Percentiles rank a stretch among this genome's conserved stretches.
Evolutionary conservation across 2,888 invertebrate genomes (phyloP).

Genomic region (Chloromyia formosa): DNA sequence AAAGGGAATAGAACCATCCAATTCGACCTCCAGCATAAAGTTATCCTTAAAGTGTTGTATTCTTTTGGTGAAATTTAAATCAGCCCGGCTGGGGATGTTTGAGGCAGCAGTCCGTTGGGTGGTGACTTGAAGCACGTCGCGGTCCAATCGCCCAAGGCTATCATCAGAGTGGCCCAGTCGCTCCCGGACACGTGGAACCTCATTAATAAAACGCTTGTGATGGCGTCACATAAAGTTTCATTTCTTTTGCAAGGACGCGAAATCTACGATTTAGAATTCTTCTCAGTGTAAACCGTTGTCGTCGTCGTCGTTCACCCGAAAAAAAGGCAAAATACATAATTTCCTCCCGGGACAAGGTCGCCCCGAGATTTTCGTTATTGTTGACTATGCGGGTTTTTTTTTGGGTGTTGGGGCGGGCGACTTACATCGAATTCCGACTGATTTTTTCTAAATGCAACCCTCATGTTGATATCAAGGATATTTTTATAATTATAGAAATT

Average conservation of each 20-base stretch:
- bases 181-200: slow-evolving; percentile 8
- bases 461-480: not conserved
- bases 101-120: not conserved
- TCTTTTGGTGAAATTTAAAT: not conserved
- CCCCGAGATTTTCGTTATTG: not conserved
- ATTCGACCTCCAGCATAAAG: slow-evolving; percentile 1
- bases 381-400: not conserved
- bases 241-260: too few species aligned
- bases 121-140: not conserved
- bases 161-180: not conserved
- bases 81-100: not conserved
- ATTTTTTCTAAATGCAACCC: too few species aligned
- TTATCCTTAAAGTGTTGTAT: slow-evolving; percentile 21
- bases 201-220: not conserved
- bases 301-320: too few species aligned
- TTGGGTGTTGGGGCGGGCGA: too few species aligned
- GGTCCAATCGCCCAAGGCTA: not conserved
- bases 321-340: not conserved
- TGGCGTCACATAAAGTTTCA: slow-evolving; percentile 16
- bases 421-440: too few species aligned
- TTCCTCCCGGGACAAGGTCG: not conserved
- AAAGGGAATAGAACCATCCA: slow-evolving; percentile 9
- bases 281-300: not conserved
- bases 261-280: not conserved
- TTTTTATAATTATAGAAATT: slow-evolving; percentile 4